phyloP scores from a whole-genome alignment of 2,888 invertebrate species.

The Sarcophaga subvicina region DNA sequence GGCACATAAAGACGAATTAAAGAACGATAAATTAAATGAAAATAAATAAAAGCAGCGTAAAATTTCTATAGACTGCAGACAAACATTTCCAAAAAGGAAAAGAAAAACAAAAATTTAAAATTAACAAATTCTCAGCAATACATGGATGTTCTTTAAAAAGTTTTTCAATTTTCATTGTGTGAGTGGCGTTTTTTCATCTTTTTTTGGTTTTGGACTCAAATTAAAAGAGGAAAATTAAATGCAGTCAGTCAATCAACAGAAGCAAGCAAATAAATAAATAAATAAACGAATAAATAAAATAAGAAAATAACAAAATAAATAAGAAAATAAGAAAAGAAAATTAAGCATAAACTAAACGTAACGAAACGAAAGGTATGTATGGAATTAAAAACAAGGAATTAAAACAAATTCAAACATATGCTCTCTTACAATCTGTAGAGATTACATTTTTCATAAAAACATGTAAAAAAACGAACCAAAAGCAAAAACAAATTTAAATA shows the following conservation, averaged over 20 bases:
- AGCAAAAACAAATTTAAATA: slow-evolving; percentile 27
- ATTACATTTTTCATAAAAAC: neutral
- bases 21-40: neutral
- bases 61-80: neutral
- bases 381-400: neutral
- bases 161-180: neutral
- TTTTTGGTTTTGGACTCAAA: slow-evolving; percentile 29
- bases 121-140: slow-evolving; percentile 26
- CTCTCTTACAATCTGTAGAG: neutral
- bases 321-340: neutral
- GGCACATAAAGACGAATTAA: neutral
- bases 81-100: slow-evolving; percentile 16
- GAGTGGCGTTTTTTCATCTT: neutral
- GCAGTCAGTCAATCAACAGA: slow-evolving; percentile 49
- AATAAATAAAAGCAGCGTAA: neutral
- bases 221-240: slow-evolving; percentile 22
- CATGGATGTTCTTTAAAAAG: slow-evolving; percentile 31
- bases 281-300: slow-evolving; percentile 30
- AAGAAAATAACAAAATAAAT: neutral
- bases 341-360: neutral
- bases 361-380: neutral
- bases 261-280: slow-evolving; percentile 59
- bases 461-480: neutral
- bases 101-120: neutral
- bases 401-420: slow-evolving; percentile 25